Percentiles rank a stretch among this genome's conserved stretches.
Conservation (phyloP, 1,140 invertebrate species). For the Caligus rogercresseyi region DNA sequence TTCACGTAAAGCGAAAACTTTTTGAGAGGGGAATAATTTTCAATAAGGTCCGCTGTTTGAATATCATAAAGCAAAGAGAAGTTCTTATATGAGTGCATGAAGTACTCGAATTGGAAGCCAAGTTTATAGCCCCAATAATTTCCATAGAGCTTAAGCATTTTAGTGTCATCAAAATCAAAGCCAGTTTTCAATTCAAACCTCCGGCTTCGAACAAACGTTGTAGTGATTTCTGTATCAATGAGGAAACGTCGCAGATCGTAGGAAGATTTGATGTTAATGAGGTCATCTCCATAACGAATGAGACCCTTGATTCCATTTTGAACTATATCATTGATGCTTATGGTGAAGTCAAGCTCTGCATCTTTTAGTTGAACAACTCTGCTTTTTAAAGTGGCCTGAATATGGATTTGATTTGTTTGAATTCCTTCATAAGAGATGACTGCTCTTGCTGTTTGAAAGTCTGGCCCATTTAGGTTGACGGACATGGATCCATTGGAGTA, state of each 20-base stretch:
- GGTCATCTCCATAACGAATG: not conserved
- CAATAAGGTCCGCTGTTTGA: not conserved
- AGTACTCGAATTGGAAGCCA: not conserved
- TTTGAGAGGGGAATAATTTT: not conserved
- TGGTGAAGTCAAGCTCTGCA: not conserved
- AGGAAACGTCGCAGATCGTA: not conserved
- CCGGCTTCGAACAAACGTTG: not conserved
- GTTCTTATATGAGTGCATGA: not conserved
- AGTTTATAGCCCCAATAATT: not conserved
- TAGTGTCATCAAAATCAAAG: not conserved
- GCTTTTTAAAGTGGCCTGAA: not conserved
- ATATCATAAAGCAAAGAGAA: not conserved
- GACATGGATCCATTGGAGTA: not conserved
- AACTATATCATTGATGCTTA: not conserved
- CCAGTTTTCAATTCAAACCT: not conserved
- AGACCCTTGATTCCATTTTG: not conserved
- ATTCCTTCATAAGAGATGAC: not conserved
- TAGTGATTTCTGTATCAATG: not conserved
- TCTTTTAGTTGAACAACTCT: not conserved
- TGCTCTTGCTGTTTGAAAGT: not conserved
- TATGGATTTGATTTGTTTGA: not conserved
- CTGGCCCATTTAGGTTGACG: not conserved
- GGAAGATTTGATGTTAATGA: not conserved
- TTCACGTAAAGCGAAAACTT: not conserved
- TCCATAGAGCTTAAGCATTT: not conserved